phyloP scores from a whole-genome alignment of 2,888 invertebrate species.

The Orthosia cruda region DNA sequence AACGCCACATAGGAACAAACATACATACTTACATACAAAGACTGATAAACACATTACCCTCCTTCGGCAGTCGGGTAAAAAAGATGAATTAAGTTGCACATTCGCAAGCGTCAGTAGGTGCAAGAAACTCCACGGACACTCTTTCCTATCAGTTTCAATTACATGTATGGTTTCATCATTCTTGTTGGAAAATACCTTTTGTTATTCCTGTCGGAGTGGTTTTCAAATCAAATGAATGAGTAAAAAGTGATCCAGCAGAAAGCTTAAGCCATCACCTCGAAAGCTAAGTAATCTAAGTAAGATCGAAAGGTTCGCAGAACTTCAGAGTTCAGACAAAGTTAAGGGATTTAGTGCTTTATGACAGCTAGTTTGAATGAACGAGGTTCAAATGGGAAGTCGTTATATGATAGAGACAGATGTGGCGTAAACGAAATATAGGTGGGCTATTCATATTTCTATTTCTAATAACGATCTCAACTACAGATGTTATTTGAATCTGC shows the following conservation, averaged over 20 bases:
- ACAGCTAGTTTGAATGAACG: conserved; percentile 51
- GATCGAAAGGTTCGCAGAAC: conserved; percentile 54
- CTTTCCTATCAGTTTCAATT: too few relatives aligned
- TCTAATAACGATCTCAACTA: conserved; percentile 61
- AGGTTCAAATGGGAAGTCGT: conserved; percentile 61
- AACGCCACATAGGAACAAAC: too few relatives aligned
- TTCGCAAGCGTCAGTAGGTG: too few relatives aligned
- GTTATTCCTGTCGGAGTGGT: too few relatives aligned
- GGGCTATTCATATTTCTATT: conserved; percentile 52
- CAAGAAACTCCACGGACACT: too few relatives aligned
- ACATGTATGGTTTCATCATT: too few relatives aligned
- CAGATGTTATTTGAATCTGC: conserved; percentile 3
- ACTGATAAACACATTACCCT: too few relatives aligned
- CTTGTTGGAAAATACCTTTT: too few relatives aligned
- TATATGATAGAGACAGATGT: conserved; percentile 67
- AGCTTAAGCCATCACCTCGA: background rate
- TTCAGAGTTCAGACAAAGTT: conserved; percentile 56
- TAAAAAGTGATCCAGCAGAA: background rate
- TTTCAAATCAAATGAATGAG: background rate
- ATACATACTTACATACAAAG: too few relatives aligned
- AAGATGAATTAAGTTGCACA: too few relatives aligned
- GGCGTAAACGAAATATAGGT: conserved; percentile 60
- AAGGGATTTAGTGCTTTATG: conserved; percentile 62
- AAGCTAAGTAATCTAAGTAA: conserved; percentile 32
- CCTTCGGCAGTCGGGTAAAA: too few relatives aligned